phyloP scores from a whole-genome alignment of 2,797 vertebrate genomes.

The Lepilemur septentrionalis region DNA sequence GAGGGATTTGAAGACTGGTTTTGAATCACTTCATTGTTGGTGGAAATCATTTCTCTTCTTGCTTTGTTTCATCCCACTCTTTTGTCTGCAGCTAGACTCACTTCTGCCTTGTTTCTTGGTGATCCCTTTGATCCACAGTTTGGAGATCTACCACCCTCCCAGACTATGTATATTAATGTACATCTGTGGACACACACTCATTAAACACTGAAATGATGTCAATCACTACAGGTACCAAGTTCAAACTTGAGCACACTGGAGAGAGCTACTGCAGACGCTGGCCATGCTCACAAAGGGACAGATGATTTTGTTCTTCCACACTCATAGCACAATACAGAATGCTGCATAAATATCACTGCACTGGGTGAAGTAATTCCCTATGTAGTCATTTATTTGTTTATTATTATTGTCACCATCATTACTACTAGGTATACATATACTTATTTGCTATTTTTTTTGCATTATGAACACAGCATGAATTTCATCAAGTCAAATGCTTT shows the following conservation, averaged over 20 bases:
- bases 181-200: not conserved
- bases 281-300: not conserved
- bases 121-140: not conserved
- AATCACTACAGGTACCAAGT: not conserved
- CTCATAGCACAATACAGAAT: not conserved
- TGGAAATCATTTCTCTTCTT: not conserved
- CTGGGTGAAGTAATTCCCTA: not conserved
- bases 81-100: not conserved
- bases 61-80: not conserved
- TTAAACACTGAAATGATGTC: not conserved
- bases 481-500: conserved; percentile 26
- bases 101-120: not conserved
- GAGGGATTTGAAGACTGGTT: not conserved
- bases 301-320: not conserved
- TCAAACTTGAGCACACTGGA: not conserved
- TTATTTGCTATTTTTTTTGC: not conserved
- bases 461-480: not conserved
- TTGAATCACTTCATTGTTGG: not conserved
- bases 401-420: not conserved
- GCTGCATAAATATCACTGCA: not conserved
- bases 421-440: not conserved
- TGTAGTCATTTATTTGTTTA: not conserved
- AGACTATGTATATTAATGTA: not conserved
- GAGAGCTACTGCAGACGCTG: not conserved
- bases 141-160: not conserved